These are phyloP conservation scores for Ptychodera flava DNA, from an alignment of 35 echinoderm and acorn worm species.

Conservation along the genomic window DNA sequence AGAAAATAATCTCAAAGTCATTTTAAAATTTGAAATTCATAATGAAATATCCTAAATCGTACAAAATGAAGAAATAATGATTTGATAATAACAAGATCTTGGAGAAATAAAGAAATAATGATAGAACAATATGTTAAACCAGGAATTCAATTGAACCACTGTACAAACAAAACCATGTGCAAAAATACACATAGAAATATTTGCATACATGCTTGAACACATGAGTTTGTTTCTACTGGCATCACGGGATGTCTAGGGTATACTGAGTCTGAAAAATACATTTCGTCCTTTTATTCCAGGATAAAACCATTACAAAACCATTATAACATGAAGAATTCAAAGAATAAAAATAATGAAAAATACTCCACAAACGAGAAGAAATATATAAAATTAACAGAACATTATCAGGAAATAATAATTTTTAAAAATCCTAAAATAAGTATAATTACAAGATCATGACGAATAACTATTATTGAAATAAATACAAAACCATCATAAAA, in stretches of 20 bases:
- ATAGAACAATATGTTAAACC: background rate
- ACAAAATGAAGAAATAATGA: too few relatives aligned
- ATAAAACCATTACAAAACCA: background rate
- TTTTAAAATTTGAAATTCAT: too few relatives aligned
- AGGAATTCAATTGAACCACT: background rate
- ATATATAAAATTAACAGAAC: background rate
- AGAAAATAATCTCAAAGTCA: too few relatives aligned
- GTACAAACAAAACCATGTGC: too few relatives aligned
- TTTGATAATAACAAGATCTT: too few relatives aligned
- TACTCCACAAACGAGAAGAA: background rate
- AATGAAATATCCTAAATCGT: too few relatives aligned
- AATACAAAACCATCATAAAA: background rate
- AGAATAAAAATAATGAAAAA: background rate
- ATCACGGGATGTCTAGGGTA: too few relatives aligned
- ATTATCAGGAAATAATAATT: background rate
- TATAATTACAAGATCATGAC: background rate
- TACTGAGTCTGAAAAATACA: too few relatives aligned
- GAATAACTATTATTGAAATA: background rate
- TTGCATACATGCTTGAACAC: too few relatives aligned
- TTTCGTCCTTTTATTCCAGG: too few relatives aligned
- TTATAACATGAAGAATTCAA: background rate
- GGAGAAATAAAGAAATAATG: too few relatives aligned
- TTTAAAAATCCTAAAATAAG: background rate
- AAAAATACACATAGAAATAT: slow-evolving; percentile 4
- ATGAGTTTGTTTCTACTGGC: too few relatives aligned